Evolutionary conservation across 2,888 invertebrate species (phyloP), one percentile per base, ranked within the genome.

Genomic region (Norana najaformis): DNA sequence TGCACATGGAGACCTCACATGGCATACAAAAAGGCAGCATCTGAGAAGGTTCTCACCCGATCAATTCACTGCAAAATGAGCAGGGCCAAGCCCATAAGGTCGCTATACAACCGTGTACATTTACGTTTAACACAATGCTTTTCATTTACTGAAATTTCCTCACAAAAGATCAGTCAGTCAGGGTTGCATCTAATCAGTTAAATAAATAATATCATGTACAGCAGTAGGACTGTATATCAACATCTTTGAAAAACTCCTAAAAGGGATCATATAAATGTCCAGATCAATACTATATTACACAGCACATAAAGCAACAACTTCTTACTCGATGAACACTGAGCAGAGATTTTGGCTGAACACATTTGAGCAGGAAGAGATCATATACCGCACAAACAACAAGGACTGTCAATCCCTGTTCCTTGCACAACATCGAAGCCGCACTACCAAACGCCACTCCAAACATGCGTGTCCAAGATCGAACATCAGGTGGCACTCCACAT

Each of bases 321-420:
- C 85, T 37, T 85, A 85, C 85, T 37, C 20, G 85, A 30, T 14
- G 30, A 85, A 85, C 3, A 85, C 23, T 0, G 36, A 85, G 23
- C 18, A 85, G 85, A 37, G 35, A 35, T 11, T 18, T 85, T 5
- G 37, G 37, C 30, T 85, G 85, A 16, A 85, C 20, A 23, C 11
- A 36, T 85, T 85, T 35, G 35, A 36, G 36, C 35, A 85, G 35
- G 35, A 85, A 85, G 23, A 85, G 35, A 36, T 37, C 37, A 23
- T 97, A 98, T 92, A 97, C 96, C 93, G 97, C 97, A 95, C 98
- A 98, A 92, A 98, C 96, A 90, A 97, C 97, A 93, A 99, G 95
- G 91, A 98, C 98, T 92, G 98, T 98, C 94, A 98, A 96, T 90
- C 98, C 98, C 89, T 98, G 98, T 95, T 99, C 99, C 95, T 98